Conservation (phyloP, 2,888 invertebrate genomes). For the Amblyjoppa fuscipennis region DNA sequence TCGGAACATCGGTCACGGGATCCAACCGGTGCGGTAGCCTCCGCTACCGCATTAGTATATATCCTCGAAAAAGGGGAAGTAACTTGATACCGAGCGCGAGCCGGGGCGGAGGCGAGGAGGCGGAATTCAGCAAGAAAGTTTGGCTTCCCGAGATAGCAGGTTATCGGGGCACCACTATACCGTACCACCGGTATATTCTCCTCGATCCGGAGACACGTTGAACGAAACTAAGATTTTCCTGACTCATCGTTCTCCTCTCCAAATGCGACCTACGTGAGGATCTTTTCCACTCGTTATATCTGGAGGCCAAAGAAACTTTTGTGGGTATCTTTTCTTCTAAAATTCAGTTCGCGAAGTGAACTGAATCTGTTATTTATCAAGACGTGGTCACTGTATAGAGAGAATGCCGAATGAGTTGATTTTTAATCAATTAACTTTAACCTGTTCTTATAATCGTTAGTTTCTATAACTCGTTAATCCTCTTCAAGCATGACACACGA, state of each 20-base stretch:
- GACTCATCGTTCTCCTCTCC: background rate
- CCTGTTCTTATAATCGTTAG: background rate
- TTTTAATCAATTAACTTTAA: background rate
- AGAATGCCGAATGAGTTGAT: background rate
- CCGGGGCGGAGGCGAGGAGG: background rate
- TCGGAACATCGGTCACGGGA: constrained; percentile 11
- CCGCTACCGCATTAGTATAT: background rate
- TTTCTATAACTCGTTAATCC: too few relatives aligned
- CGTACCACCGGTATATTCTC: background rate
- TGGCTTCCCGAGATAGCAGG: constrained; percentile 38
- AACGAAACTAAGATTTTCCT: background rate
- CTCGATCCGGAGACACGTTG: background rate
- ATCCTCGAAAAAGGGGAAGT: constrained; percentile 35
- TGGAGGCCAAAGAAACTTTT: background rate
- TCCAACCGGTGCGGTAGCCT: background rate
- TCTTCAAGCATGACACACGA: too few relatives aligned
- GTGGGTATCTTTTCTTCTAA: background rate
- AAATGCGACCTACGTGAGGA: background rate
- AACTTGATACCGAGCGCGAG: constrained; percentile 26
- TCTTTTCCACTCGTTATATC: background rate
- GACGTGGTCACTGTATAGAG: background rate
- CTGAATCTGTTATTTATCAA: background rate
- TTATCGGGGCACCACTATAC: constrained; percentile 11
- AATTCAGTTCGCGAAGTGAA: background rate
- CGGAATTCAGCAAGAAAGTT: constrained; percentile 37